Conservation (phyloP, 2,888 invertebrate species). For the Scelioninae gen. 1 region DNA sequence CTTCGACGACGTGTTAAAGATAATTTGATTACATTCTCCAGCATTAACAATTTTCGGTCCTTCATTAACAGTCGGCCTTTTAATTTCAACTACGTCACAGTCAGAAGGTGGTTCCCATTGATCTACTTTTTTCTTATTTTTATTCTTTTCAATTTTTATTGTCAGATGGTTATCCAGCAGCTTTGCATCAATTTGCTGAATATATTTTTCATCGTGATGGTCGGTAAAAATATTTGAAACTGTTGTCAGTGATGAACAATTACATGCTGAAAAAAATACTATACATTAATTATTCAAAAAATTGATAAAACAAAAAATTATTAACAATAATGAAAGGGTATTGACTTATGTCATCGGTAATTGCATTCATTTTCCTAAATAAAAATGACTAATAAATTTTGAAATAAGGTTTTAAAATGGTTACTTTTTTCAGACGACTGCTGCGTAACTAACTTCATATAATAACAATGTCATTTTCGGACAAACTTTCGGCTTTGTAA, state of each 20-base stretch:
- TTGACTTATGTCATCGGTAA: too few species aligned
- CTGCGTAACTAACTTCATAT: slow-evolving; percentile 15
- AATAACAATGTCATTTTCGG: slow-evolving; percentile 22
- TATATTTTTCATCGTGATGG: slow-evolving; percentile 80
- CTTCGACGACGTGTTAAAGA: slow-evolving; percentile 78
- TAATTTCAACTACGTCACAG: slow-evolving; percentile 79
- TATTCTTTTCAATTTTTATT: slow-evolving; percentile 87
- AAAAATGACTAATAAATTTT: neutral
- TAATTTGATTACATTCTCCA: slow-evolving; percentile 78
- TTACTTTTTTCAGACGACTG: neutral
- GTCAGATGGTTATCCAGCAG: slow-evolving; percentile 88
- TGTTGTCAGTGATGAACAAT: neutral
- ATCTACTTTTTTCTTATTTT: slow-evolving; percentile 67
- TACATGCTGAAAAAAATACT: slow-evolving; percentile 20
- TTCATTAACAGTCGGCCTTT: slow-evolving; percentile 75
- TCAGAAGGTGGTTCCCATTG: slow-evolving; percentile 81
- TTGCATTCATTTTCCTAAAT: too few species aligned
- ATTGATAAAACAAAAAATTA: too few species aligned
- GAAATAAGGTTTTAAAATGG: neutral
- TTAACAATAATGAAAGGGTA: too few species aligned
- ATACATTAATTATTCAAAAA: too few species aligned
- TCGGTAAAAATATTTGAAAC: too few species aligned
- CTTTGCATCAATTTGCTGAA: slow-evolving; percentile 88
- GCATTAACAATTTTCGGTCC: slow-evolving; percentile 79
- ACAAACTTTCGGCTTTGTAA: slow-evolving; percentile 2